These are phyloP conservation scores for Pammene aurita DNA, from an alignment of 2,888 invertebrate genomes.

Conservation along the genomic window DNA sequence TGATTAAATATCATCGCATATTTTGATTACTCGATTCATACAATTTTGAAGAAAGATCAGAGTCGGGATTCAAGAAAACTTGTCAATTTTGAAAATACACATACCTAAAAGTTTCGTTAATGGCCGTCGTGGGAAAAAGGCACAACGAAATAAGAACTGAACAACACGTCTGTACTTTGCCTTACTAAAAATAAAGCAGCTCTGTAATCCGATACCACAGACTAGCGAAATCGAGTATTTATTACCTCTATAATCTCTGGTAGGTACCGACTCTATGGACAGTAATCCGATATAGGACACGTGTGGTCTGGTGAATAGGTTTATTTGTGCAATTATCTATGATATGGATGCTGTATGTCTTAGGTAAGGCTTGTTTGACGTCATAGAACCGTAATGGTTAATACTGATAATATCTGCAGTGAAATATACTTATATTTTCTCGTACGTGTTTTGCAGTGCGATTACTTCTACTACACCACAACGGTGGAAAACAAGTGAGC, in stretches of 20 bases:
- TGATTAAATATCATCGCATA: no score
- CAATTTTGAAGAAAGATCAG: not conserved
- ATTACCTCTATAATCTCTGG: conserved; percentile 41
- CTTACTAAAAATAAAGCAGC: conserved; percentile 31
- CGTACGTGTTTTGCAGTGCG: no score
- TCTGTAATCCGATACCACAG: conserved; percentile 31
- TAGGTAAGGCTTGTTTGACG: not conserved
- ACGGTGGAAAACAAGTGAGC: no score
- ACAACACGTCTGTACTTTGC: conserved; percentile 16
- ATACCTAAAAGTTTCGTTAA: not conserved
- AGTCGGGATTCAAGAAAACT: not conserved
- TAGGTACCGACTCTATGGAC: conserved; percentile 36
- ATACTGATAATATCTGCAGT: no score
- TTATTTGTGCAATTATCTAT: conserved; percentile 41
- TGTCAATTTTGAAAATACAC: not conserved
- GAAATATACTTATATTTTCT: no score
- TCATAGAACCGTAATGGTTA: not conserved
- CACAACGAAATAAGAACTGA: conserved; percentile 1
- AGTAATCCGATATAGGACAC: conserved; percentile 42
- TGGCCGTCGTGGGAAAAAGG: conserved; percentile 13
- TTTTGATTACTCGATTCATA: no score
- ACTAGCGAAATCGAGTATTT: conserved; percentile 32
- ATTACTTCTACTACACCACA: no score
- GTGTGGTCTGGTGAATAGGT: conserved; percentile 42
- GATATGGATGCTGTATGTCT: conserved; percentile 9